These are phyloP conservation scores for Venustaconcha ellipsiformis DNA, from an alignment of 1,140 invertebrate species.

Conservation along the genomic window DNA sequence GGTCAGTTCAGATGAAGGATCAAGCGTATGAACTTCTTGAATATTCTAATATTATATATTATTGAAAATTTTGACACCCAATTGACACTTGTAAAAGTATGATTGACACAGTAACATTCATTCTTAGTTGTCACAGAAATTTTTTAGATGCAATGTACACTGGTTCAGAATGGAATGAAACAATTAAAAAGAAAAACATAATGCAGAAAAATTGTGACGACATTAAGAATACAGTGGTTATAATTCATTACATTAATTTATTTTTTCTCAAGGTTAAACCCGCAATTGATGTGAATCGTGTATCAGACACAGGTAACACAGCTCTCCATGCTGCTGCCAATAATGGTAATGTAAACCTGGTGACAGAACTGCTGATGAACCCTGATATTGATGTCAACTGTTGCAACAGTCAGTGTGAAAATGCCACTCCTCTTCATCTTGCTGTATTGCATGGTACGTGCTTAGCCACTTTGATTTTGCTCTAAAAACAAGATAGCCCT, in stretches of 20 bases:
- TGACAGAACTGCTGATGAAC: conserved; percentile 51
- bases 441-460: conserved; percentile 66
- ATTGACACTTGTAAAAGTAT: no score
- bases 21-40: no score
- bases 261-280: conserved; percentile 46
- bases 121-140: no score
- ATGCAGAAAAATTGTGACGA: background rate
- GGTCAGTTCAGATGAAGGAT: no score
- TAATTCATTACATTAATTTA: background rate
- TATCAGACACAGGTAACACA: conserved; percentile 66
- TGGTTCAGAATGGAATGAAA: background rate
- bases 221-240: background rate
- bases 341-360: conserved; percentile 55
- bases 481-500: background rate
- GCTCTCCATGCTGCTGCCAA: conserved; percentile 67
- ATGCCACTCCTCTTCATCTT: conserved; percentile 65
- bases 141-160: background rate
- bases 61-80: no score
- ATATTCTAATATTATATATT: no score
- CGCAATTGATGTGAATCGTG: conserved; percentile 55
- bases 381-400: conserved; percentile 55
- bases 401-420: conserved; percentile 63
- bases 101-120: no score
- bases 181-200: background rate
- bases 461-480: background rate